A percentile compares a stretch with the other conserved stretches of the same genome.
These are phyloP conservation scores for Ameiurus melas DNA, from an alignment of 2,113 vertebrate genomes.

Conservation along the genomic window DNA sequence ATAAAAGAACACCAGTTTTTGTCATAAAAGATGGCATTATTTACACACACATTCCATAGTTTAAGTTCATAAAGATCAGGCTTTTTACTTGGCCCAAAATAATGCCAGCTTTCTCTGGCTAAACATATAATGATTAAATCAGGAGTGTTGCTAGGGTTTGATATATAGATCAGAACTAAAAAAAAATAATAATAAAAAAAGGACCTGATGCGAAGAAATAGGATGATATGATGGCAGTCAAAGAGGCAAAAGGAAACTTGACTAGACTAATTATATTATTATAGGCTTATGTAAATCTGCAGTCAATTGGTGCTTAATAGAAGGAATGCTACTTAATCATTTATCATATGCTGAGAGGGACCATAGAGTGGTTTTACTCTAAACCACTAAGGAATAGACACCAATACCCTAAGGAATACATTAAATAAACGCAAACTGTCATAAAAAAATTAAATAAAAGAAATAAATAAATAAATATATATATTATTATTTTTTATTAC, in stretches of 20 bases:
- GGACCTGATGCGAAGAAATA: neutral
- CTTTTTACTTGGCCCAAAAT: neutral
- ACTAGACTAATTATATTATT: no score
- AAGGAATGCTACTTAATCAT: no score
- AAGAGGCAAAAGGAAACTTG: neutral
- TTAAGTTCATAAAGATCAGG: neutral
- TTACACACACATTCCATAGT: constrained; percentile 64
- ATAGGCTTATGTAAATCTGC: no score
- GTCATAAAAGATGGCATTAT: constrained; percentile 69
- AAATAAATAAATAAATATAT: no score
- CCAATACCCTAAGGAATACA: no score
- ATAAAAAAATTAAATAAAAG: no score
- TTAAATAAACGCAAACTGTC: no score
- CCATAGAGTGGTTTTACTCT: no score
- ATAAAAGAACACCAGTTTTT: neutral
- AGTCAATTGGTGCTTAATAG: no score
- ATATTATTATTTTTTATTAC: no score
- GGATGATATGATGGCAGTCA: neutral
- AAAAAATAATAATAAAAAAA: neutral
- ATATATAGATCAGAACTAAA: neutral
- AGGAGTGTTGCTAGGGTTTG: constrained; percentile 3
- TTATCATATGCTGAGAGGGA: no score
- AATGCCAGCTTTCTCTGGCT: neutral
- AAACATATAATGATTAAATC: constrained; percentile 39
- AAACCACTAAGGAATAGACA: no score